Evolutionary conservation across 53 echinoderm and acorn worm genomes (phyloP).

Genomic region (Mesocentrotus franciscanus): DNA sequence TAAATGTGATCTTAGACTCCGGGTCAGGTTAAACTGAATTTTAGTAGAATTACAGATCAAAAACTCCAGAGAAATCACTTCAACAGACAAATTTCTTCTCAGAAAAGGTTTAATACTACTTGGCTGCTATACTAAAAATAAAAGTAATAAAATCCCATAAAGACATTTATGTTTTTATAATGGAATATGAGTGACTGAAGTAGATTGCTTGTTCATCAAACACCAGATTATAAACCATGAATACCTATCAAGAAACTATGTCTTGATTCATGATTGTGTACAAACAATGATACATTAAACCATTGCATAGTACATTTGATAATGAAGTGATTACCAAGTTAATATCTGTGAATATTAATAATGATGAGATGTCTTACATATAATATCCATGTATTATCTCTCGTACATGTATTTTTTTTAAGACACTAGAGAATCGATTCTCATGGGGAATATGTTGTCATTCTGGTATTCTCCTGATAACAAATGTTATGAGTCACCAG

Average conservation of each 20-base stretch:
- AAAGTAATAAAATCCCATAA: not conserved
- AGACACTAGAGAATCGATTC: too few relatives aligned
- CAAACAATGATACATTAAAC: not conserved
- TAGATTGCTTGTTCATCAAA: not conserved
- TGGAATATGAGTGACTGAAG: not conserved
- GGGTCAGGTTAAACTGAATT: too few relatives aligned
- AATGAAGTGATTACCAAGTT: not conserved
- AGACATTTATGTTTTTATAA: not conserved
- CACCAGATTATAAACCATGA: too few relatives aligned
- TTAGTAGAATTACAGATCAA: too few relatives aligned
- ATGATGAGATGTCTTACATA: not conserved
- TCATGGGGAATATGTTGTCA: too few relatives aligned
- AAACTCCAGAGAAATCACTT: not conserved
- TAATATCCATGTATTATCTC: not conserved
- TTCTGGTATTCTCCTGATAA: too few relatives aligned
- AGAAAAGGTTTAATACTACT: slow-evolving; percentile 42
- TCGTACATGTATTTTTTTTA: too few relatives aligned
- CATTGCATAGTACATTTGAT: slow-evolving; percentile 5
- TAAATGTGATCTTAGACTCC: too few relatives aligned
- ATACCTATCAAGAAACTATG: not conserved
- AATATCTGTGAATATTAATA: not conserved
- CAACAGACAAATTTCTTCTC: not conserved
- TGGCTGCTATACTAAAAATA: slow-evolving; percentile 3
- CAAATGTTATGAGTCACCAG: too few relatives aligned
- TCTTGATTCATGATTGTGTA: not conserved